These are phyloP conservation scores for Camelus bactrianus DNA, from an alignment of 2,113 vertebrate species.

Conservation along the genomic window DNA sequence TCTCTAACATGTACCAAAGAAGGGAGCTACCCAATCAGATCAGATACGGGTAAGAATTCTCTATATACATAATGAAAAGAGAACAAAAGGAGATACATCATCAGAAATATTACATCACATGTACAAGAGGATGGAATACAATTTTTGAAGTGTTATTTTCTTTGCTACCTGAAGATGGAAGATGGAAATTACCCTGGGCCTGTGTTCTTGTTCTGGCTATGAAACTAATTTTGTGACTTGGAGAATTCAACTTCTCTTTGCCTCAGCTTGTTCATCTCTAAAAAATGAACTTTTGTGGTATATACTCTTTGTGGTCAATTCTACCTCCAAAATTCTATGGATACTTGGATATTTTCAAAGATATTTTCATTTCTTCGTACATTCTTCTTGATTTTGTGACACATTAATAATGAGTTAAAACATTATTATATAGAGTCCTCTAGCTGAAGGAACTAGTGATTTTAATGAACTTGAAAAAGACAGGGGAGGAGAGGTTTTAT, in stretches of 20 bases:
- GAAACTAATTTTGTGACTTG: not conserved
- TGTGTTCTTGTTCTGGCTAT: not conserved
- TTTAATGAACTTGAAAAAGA: not conserved
- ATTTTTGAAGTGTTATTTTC: not conserved
- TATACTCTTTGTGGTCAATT: not conserved
- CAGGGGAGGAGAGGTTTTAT: not conserved
- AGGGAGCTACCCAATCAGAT: not conserved
- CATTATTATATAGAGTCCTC: not conserved
- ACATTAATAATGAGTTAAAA: not conserved
- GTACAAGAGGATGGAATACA: not conserved
- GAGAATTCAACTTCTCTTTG: not conserved
- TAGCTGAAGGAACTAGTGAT: not conserved
- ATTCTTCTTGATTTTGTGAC: not conserved
- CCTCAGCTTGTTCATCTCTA: not conserved
- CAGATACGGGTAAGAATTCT: not conserved
- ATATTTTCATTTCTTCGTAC: not conserved
- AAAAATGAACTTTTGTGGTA: not conserved
- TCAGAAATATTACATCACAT: not conserved
- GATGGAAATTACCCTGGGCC: not conserved
- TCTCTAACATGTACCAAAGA: not conserved
- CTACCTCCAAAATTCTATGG: not conserved
- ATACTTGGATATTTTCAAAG: not conserved
- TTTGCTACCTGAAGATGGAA: slow-evolving; percentile 1
- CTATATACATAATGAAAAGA: not conserved
- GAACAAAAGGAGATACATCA: not conserved